These are phyloP conservation scores for Apomyelois bistriatella DNA, from an alignment of 2,888 invertebrate genomes.

Conservation along the genomic window DNA sequence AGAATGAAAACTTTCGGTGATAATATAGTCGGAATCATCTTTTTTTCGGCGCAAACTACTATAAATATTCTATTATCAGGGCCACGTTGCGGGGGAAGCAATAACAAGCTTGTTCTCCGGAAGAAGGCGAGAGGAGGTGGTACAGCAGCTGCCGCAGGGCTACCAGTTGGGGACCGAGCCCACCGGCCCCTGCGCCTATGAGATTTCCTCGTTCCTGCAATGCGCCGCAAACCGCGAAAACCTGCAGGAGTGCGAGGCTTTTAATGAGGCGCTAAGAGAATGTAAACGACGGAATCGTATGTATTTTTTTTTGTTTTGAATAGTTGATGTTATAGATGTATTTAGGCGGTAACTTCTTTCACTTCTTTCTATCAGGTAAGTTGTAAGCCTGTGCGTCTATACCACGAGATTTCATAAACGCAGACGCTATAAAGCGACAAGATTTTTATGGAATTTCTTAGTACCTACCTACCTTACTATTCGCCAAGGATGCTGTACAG, in stretches of 20 bases:
- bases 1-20: too few species aligned
- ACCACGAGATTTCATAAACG: too few species aligned
- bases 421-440: too few species aligned
- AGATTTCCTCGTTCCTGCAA: constrained; percentile 95
- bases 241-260: constrained; percentile 93
- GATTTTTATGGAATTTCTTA: too few species aligned
- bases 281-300: constrained; percentile 90
- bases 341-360: too few species aligned
- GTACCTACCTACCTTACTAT: too few species aligned
- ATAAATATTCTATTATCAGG: constrained; percentile 79
- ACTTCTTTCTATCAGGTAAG: too few species aligned
- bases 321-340: neutral
- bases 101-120: constrained; percentile 79
- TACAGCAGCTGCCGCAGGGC: constrained; percentile 48
- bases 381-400: too few species aligned
- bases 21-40: too few species aligned
- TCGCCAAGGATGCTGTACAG: too few species aligned
- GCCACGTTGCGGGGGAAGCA: constrained; percentile 94
- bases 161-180: constrained; percentile 70
- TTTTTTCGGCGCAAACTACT: too few species aligned
- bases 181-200: constrained; percentile 92
- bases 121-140: constrained; percentile 49
- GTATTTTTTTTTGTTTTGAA: constrained; percentile 21
- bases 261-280: constrained; percentile 96
- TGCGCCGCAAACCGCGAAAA: constrained; percentile 93